Base-by-base conservation (phyloP, 2,113 vertebrate species). In the Dendropsophus ebraccatus region DNA sequence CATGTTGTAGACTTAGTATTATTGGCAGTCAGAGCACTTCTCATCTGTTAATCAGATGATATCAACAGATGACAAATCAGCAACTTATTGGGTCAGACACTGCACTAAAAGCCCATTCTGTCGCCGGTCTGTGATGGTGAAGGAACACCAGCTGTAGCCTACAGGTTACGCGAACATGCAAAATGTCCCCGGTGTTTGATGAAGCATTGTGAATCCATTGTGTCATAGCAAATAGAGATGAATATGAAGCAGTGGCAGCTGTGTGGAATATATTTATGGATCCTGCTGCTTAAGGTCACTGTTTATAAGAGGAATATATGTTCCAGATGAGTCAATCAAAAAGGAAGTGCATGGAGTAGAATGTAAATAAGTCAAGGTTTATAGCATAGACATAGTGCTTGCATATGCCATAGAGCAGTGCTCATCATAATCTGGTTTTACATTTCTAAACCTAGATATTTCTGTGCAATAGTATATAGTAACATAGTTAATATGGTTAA, bases 121-220 rank as follows among this genome's bases (percentile, higher is more conserved):
- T 76, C 65, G 70, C 82, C 72, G 19, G n/a, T 75, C 82, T 75
- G 23, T 75, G 72, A 84, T 62, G 74, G 69, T 84, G 72, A 58
- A 56, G 72, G 56, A 75, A 75, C 50, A 84, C 70, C 82, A 84
- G 70, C 82, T 84, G 82, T 84, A 84, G 72, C 82, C 82, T 76
- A 75, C 82, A 84, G 82, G 82, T 62, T 84, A 84, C 82, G 19
- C 19, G 37, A 76, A 62, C 76, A 84, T 84, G 72, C 54, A 75
- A 84, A 84, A 73, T 62, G 82, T 76, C 82, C 35, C 54, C 23
- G 16, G 70, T 62, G 52, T 73, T 84, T 84, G 72, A 84, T 76
- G 82, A 84, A 58, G 82, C 82, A 84, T 84, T 84, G 70, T 84
- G 72, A 76, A 84, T 84, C 70, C 82, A 84, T 75, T 75, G 82